Evolutionary conservation across 35 echinoderm and acorn worm genomes (phyloP).

Genomic region (Apostichopus parvimensis): DNA sequence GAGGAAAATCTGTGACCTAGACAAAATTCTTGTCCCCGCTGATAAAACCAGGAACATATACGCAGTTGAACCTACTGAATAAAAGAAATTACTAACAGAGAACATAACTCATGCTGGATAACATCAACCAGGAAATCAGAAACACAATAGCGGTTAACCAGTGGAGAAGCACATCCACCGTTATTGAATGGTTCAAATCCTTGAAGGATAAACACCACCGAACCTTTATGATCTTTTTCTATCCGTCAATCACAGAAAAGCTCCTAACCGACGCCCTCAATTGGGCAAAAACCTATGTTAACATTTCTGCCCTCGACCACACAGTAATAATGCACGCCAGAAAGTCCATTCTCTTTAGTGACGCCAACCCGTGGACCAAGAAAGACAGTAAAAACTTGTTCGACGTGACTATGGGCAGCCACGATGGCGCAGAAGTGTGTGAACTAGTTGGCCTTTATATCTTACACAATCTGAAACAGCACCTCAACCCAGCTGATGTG

Average conservation of each 20-base stretch:
- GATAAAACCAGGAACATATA: conserved; percentile 19
- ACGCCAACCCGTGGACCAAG: too few species aligned
- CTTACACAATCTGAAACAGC: too few species aligned
- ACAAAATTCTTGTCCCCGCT: not conserved
- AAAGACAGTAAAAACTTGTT: too few species aligned
- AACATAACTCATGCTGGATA: not conserved
- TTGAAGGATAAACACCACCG: not conserved
- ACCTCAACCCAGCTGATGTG: too few species aligned
- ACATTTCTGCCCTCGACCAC: not conserved
- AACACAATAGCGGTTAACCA: too few species aligned
- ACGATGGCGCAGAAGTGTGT: too few species aligned
- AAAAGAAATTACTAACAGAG: not conserved
- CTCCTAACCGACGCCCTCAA: not conserved
- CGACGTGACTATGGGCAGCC: too few species aligned
- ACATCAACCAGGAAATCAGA: not conserved
- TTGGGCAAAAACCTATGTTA: not conserved
- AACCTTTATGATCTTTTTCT: too few species aligned
- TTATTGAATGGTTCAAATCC: not conserved
- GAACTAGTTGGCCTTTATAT: too few species aligned
- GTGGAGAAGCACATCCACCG: too few species aligned
- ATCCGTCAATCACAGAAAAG: not conserved
- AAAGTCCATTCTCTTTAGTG: too few species aligned
- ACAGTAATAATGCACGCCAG: too few species aligned
- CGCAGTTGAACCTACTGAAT: not conserved
- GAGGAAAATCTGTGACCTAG: not conserved